Percentiles rank a stretch among this genome's conserved stretches.
phyloP scores from a whole-genome alignment of 2,113 vertebrate genomes.

The Todiramphus chloris region DNA sequence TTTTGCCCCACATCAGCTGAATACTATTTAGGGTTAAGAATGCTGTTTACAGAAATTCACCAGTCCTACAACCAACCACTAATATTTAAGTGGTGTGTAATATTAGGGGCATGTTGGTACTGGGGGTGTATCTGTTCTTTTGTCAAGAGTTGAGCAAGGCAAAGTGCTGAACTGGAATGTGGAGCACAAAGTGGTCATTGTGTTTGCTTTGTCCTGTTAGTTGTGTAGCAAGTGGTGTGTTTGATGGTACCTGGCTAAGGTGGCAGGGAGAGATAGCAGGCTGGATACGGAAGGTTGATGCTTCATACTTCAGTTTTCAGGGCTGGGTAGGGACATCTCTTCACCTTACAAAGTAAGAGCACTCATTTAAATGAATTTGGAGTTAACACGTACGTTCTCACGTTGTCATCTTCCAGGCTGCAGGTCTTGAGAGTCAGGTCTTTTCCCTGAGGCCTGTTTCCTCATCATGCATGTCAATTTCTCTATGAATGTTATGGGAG shows the following conservation, averaged over 20 bases:
- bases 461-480: rapidly evolving
- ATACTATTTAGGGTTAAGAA: constrained; percentile 39
- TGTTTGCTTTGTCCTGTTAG: neutral
- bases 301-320: neutral
- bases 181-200: neutral
- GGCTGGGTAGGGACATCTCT: neutral
- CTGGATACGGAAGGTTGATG: neutral
- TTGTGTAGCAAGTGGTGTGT: rapidly evolving
- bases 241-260: neutral
- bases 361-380: neutral
- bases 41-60: neutral
- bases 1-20: neutral
- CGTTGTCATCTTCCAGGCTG: neutral
- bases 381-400: neutral
- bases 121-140: neutral
- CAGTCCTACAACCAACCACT: neutral
- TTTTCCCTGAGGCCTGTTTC: neutral
- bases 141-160: neutral
- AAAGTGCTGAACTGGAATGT: neutral
- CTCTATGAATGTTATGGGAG: rapidly evolving
- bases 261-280: neutral
- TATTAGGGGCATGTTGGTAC: neutral
- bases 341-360: neutral
- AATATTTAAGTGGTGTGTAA: neutral
- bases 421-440: neutral